phyloP scores from a whole-genome alignment of 1,140 invertebrate species.

The Eubasilissa regina region DNA sequence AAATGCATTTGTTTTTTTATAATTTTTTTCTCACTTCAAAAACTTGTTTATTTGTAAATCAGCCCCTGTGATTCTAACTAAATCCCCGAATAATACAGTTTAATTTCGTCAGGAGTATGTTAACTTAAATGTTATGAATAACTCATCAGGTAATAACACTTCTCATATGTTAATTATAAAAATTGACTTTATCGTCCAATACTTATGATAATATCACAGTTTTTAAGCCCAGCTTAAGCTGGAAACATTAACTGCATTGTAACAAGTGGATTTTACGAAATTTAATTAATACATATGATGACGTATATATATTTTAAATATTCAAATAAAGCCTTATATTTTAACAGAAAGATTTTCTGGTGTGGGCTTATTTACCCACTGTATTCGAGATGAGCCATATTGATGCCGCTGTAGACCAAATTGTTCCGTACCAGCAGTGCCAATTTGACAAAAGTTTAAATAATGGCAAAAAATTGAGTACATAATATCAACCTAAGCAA shows the following conservation, averaged over 20 bases:
- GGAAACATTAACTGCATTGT: conserved; percentile 32
- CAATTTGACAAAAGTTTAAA: background rate
- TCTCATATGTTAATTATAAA: conserved; percentile 29
- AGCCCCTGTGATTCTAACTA: too few species aligned
- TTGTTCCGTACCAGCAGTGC: background rate
- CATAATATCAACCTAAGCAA: too few species aligned
- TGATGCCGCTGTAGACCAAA: too few species aligned
- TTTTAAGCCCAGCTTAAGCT: conserved; percentile 41
- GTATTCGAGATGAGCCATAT: background rate
- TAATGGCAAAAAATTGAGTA: too few species aligned
- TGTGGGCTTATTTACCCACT: background rate
- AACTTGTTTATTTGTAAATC: too few species aligned
- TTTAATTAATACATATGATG: conserved; percentile 11
- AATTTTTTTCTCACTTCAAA: too few species aligned
- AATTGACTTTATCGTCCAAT: conserved; percentile 52
- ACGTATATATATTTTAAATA: background rate
- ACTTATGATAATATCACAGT: conserved; percentile 55
- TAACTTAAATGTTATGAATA: too few species aligned
- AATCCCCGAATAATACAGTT: too few species aligned
- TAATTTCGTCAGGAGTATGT: too few species aligned
- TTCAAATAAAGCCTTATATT: conserved; percentile 8
- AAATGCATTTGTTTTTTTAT: too few species aligned
- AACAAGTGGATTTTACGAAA: conserved; percentile 26
- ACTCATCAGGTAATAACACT: conserved; percentile 28
- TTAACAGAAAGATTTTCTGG: background rate